These are phyloP conservation scores for Gobio occitaniae DNA, from an alignment of 2,797 vertebrate genomes.

Conservation along the genomic window DNA sequence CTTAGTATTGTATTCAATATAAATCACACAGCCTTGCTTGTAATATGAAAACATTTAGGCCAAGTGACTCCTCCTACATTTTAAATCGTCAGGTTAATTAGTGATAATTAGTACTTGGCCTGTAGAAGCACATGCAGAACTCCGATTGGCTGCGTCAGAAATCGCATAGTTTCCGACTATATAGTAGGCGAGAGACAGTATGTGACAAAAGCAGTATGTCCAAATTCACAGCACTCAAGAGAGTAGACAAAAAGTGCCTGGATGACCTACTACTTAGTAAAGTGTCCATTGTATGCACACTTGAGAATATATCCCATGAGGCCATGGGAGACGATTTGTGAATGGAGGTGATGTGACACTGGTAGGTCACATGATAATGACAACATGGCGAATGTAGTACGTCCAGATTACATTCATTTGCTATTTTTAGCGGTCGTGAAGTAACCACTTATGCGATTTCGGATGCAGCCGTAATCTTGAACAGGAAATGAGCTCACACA, in stretches of 20 bases:
- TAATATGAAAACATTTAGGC: too few species aligned
- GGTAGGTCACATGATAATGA: not conserved
- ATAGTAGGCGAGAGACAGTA: not conserved
- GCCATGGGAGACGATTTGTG: not conserved
- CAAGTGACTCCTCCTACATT: not conserved
- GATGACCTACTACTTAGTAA: too few species aligned
- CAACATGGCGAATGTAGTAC: not conserved
- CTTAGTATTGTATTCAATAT: too few species aligned
- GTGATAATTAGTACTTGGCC: not conserved
- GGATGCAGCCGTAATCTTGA: not conserved
- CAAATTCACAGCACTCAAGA: too few species aligned
- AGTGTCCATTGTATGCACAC: not conserved
- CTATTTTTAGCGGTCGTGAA: too few species aligned
- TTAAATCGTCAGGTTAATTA: not conserved
- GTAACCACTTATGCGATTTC: not conserved
- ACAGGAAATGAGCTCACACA: constrained; percentile 30
- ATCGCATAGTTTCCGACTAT: not conserved
- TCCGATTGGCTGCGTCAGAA: not conserved
- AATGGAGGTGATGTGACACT: not conserved
- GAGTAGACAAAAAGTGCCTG: too few species aligned
- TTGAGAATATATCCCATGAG: not conserved
- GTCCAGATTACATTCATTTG: not conserved
- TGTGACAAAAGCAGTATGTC: too few species aligned
- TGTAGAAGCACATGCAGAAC: not conserved
- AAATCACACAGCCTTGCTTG: too few species aligned